Percentiles rank a stretch among this genome's conserved stretches.
phyloP scores from a whole-genome alignment of 2,888 invertebrate species.

The Drosophila pseudotakahashii region DNA sequence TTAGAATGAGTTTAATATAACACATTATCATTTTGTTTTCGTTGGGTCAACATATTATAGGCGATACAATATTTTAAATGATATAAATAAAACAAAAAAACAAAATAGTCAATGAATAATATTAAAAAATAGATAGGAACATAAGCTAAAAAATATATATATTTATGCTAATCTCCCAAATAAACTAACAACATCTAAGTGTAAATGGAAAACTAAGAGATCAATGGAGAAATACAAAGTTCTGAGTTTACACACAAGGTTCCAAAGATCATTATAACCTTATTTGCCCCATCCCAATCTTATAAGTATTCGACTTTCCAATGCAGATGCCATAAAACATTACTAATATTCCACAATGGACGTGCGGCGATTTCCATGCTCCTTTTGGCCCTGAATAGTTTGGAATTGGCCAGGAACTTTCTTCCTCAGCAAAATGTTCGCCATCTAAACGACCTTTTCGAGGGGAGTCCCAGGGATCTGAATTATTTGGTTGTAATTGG shows the following conservation, averaged over 20 bases:
- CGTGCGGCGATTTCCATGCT: conserved; percentile 80
- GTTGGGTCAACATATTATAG: no score
- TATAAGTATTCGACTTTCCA: background rate
- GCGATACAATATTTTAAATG: no score
- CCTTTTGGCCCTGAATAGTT: conserved; percentile 80
- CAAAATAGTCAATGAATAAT: no score
- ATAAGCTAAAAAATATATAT: no score
- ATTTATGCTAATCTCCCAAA: no score
- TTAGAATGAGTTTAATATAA: background rate
- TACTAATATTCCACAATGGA: conserved; percentile 83
- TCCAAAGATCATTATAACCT: background rate
- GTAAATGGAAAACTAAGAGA: no score
- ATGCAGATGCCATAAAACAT: conserved; percentile 80
- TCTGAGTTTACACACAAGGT: no score
- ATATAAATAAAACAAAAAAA: no score
- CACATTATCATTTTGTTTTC: no score
- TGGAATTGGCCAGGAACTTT: conserved; percentile 81
- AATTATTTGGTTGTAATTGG: conserved; percentile 75
- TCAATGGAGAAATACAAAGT: no score
- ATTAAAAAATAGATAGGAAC: no score
- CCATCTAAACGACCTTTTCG: conserved; percentile 57
- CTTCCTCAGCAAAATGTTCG: conserved; percentile 64
- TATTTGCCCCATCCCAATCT: background rate
- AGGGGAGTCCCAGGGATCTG: conserved; percentile 49
- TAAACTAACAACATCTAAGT: no score